Conservation (phyloP, 2,888 invertebrate genomes). For the Noctua janthe region DNA sequence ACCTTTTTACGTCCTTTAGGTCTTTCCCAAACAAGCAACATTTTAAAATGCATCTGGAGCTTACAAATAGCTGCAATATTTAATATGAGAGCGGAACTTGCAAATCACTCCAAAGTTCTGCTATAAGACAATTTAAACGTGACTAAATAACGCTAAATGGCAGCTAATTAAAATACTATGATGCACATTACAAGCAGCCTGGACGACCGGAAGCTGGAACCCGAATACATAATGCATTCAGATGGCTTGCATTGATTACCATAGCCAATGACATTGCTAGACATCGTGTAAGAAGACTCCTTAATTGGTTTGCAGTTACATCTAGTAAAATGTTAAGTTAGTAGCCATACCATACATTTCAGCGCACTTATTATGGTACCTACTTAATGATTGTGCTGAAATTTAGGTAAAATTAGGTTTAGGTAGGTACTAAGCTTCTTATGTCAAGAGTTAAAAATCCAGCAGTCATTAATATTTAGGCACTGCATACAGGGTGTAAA, state of each 20-base stretch:
- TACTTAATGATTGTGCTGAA: no score
- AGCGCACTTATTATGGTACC: not conserved
- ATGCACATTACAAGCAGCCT: conserved; percentile 41
- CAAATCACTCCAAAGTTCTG: conserved; percentile 1
- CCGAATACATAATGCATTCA: conserved; percentile 61
- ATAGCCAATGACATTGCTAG: conserved; percentile 48
- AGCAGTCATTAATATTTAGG: not conserved
- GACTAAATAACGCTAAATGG: conserved; percentile 38
- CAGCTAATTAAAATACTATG: conserved; percentile 35
- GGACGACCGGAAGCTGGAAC: conserved; percentile 53
- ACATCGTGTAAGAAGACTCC: conserved; percentile 7
- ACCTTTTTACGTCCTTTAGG: not conserved
- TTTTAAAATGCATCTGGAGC: not conserved
- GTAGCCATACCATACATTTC: not conserved
- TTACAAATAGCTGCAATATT: not conserved
- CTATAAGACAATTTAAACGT: not conserved
- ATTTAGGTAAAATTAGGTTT: no score
- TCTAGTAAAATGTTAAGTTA: conserved; percentile 1
- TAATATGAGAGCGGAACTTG: not conserved
- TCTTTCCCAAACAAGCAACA: not conserved
- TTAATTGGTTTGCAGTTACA: conserved; percentile 8
- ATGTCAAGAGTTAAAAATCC: not conserved
- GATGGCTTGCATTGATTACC: conserved; percentile 49
- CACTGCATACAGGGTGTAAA: no score
- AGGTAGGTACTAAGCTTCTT: not conserved